Evolutionary conservation across 2,113 vertebrate species (phyloP).

Genomic region (Herpetotheres cachinnans): DNA sequence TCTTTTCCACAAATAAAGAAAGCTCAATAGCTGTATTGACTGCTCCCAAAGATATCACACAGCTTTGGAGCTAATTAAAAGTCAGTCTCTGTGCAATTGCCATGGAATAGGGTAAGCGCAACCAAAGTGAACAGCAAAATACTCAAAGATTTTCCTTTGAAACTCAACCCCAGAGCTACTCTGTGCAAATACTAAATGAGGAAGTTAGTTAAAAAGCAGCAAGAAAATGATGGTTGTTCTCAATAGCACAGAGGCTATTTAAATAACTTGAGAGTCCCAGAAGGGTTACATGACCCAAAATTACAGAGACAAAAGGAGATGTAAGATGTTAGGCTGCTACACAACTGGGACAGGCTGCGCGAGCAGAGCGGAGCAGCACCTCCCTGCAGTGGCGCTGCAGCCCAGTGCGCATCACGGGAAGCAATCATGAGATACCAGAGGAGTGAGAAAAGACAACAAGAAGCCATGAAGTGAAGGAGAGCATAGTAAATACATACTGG

Average conservation of each 20-base stretch:
- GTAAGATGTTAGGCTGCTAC: neutral
- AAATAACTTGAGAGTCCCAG: neutral
- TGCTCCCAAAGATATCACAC: neutral
- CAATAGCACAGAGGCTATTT: neutral
- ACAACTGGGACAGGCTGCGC: neutral
- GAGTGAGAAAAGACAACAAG: neutral
- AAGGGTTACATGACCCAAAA: neutral
- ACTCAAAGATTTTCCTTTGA: neutral
- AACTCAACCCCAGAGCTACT: neutral
- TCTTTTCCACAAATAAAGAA: neutral
- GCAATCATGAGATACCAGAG: neutral
- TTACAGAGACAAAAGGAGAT: neutral
- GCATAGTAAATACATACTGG: neutral
- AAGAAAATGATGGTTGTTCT: neutral
- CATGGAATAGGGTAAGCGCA: neutral
- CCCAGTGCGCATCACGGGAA: neutral
- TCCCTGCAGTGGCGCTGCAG: neutral
- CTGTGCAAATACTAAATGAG: slow-evolving; percentile 10
- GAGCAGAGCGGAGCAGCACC: neutral
- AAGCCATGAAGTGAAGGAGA: neutral
- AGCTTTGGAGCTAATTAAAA: slow-evolving; percentile 34
- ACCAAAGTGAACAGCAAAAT: neutral
- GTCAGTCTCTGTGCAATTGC: neutral
- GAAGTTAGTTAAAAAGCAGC: neutral
- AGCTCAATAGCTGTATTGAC: neutral